Evolutionary conservation across 2,888 invertebrate species (phyloP), one percentile per base, ranked within the genome.

Genomic region (Neuroscelio doddi): DNA sequence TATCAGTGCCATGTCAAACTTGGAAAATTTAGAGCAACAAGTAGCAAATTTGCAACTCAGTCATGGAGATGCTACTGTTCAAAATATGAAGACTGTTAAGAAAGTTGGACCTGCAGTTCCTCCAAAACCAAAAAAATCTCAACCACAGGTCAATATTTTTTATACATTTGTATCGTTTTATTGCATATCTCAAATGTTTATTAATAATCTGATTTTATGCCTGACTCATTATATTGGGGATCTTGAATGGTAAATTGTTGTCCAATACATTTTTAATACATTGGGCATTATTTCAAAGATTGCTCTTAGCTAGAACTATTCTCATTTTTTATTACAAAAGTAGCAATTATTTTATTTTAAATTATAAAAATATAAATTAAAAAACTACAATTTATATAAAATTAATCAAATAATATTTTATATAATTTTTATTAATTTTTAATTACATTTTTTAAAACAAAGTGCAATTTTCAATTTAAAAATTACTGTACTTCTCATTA

Each of bases 31-130:
- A 76, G 91, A 92, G 74, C 89, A 90, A 74, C 90, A 92, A 86
- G 85, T 93, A 74, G 90, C 90, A 10, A 90, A 90, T 75, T 83
- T 93, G 74, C 90, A 91, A 80, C 85, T 91, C 80, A 85, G 87
- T 46, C 89, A 89, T 67, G 72, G 70, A 12, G 86, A 85, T 62
- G 77, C 80, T 9, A 83, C 85, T 16, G 70, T 85, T 41, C 81
- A 82, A 50, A 73, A 58, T 55, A 68, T 64, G 16, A 85, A 85
- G 21, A 65, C 82, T 9, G 85, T 83, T 1, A 88, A 87, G 72
- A 93, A 92, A 85, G 86, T 91, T 65, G 93, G 92, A 68, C 93
- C 93, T 66, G 91, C 90, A 51, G 93, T 93, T 57, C 93, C 93
- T 39, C 93, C 93, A 7, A 93, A 93, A 82, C 93, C 93, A 69